Conservation (phyloP, 2,797 vertebrate genomes). For the Hoplostethus mediterraneus region DNA sequence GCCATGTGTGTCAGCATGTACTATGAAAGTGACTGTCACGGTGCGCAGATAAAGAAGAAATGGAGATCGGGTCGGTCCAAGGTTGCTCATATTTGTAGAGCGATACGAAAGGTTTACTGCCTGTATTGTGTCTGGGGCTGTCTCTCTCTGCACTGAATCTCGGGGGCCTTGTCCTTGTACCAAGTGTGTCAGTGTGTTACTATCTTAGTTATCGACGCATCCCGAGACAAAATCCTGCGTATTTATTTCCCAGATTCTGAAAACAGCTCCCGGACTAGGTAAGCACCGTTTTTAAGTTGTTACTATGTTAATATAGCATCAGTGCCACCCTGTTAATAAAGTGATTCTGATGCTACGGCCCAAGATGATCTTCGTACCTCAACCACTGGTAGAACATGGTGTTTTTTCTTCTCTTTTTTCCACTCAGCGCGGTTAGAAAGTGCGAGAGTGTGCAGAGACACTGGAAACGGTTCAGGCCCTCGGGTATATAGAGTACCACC, state of each 20-base stretch:
- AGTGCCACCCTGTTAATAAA: neutral
- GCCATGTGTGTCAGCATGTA: constrained; percentile 3
- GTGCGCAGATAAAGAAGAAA: too few relatives aligned
- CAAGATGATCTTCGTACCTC: neutral
- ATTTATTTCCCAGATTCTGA: neutral
- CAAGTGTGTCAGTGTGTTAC: neutral
- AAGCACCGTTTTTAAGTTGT: neutral
- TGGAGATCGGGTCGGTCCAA: too few relatives aligned
- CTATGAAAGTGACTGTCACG: neutral
- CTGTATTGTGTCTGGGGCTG: too few relatives aligned
- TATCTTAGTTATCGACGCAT: neutral
- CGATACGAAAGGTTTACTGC: too few relatives aligned
- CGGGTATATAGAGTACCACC: neutral
- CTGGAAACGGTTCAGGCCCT: neutral
- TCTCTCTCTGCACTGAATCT: too few relatives aligned
- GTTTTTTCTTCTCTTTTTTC: constrained; percentile 3
- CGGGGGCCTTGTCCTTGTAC: too few relatives aligned
- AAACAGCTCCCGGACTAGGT: neutral
- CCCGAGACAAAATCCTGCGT: constrained; percentile 6
- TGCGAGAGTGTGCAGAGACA: constrained; percentile 3
- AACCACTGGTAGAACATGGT: neutral
- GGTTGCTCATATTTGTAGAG: too few relatives aligned
- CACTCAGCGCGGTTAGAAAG: constrained; percentile 14
- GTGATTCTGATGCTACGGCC: neutral
- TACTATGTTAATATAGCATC: neutral